Conservation (phyloP, 2,888 invertebrate species). For the Eupeodes luniger region DNA sequence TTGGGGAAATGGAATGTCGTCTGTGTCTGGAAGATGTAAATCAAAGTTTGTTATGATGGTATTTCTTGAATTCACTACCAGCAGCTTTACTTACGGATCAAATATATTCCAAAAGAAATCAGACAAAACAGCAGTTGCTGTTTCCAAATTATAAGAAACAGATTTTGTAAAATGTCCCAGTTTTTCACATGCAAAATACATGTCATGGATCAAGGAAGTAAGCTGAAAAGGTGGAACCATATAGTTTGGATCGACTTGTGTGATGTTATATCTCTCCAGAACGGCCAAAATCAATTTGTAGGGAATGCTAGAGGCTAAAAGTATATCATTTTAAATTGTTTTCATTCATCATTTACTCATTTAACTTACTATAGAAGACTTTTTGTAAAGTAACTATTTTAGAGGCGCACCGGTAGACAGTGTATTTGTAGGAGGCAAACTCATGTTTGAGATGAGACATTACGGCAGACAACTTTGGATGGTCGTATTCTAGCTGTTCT, state of each 20-base stretch:
- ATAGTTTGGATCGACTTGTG: slow-evolving; percentile 79
- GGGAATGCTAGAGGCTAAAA: slow-evolving; percentile 81
- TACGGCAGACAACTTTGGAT: slow-evolving; percentile 78
- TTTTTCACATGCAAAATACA: slow-evolving; percentile 83
- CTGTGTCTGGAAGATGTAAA: slow-evolving; percentile 79
- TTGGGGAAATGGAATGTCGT: slow-evolving; percentile 81
- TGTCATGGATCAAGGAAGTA: slow-evolving; percentile 82
- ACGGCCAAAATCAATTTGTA: slow-evolving; percentile 82
- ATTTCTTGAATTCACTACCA: not conserved
- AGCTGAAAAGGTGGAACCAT: slow-evolving; percentile 82
- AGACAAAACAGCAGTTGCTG: slow-evolving; percentile 80
- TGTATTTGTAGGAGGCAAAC: slow-evolving; percentile 81
- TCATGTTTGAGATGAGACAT: slow-evolving; percentile 80
- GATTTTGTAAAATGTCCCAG: slow-evolving; percentile 81
- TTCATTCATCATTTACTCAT: too few relatives aligned
- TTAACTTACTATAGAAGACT: slow-evolving; percentile 81
- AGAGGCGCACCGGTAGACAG: slow-evolving; percentile 83
- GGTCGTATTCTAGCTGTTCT: slow-evolving; percentile 63
- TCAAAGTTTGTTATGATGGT: too few relatives aligned
- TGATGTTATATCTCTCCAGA: slow-evolving; percentile 81
- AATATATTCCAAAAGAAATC: slow-evolving; percentile 84
- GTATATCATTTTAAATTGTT: not conserved
- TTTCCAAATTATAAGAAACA: slow-evolving; percentile 79
- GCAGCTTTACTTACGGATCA: slow-evolving; percentile 81
- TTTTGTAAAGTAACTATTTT: slow-evolving; percentile 82